Conservation (phyloP, 2,888 invertebrate genomes). For the Hemistola chrysoprasaria region DNA sequence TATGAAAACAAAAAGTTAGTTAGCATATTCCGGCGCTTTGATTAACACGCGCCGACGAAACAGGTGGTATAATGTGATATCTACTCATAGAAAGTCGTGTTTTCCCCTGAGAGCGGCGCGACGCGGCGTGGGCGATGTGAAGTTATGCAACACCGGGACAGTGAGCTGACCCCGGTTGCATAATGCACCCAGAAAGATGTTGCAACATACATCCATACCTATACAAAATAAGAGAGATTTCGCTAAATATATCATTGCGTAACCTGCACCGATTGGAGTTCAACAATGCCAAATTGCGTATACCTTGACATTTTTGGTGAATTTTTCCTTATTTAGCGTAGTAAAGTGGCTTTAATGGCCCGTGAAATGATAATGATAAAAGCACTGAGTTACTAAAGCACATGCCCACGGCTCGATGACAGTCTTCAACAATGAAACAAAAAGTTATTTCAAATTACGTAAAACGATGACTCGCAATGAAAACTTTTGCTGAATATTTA, state of each 20-base stretch:
- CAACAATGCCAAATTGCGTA: conserved; percentile 62
- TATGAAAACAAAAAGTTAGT: conserved; percentile 24
- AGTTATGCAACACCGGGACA: conserved; percentile 56
- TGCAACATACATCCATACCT: conserved; percentile 61
- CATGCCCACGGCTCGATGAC: conserved; percentile 1
- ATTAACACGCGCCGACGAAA: conserved; percentile 44
- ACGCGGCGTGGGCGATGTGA: conserved; percentile 42
- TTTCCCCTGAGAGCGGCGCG: conserved; percentile 44
- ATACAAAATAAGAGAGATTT: conserved; percentile 68
- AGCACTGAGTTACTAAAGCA: conserved; percentile 1
- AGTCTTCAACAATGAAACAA: conserved; percentile 18
- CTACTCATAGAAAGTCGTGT: conserved; percentile 75
- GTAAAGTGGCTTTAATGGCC: conserved; percentile 11
- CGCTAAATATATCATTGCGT: conserved; percentile 68
- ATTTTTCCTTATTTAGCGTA: conserved; percentile 45
- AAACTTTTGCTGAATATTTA: conserved; percentile 57
- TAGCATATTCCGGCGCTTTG: conserved; percentile 41
- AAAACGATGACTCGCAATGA: conserved; percentile 36
- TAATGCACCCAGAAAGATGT: conserved; percentile 64
- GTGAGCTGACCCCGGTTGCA: conserved; percentile 67
- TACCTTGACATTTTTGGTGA: conserved; percentile 60
- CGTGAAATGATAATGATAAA: conserved; percentile 12
- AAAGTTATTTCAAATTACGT: conserved; percentile 24
- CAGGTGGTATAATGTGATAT: conserved; percentile 55
- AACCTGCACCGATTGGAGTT: conserved; percentile 55